phyloP scores from a whole-genome alignment of 2,888 invertebrate genomes.

The Nemotelus nigrinus region DNA sequence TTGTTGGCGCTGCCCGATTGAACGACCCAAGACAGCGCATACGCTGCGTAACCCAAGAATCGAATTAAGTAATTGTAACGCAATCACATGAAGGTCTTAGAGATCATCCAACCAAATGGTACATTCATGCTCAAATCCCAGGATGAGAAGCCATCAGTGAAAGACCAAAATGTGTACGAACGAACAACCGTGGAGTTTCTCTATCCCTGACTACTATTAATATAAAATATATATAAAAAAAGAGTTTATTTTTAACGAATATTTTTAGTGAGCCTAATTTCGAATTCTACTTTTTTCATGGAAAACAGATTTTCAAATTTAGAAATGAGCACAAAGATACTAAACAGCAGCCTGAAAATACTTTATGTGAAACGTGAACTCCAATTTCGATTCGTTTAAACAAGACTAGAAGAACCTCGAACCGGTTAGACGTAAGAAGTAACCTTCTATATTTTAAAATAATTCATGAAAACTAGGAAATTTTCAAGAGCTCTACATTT shows the following conservation, averaged over 20 bases:
- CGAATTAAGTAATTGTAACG: slow-evolving; percentile 42
- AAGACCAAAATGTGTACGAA: too few species aligned
- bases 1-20: too few species aligned
- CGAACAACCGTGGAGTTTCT: too few species aligned
- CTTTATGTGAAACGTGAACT: neutral
- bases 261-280: neutral
- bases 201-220: too few species aligned
- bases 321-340: neutral
- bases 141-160: too few species aligned
- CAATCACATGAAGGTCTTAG: slow-evolving; percentile 34
- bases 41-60: slow-evolving; percentile 22
- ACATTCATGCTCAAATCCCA: too few species aligned
- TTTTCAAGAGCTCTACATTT: slow-evolving; percentile 13
- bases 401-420: neutral
- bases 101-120: slow-evolving; percentile 7
- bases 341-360: neutral
- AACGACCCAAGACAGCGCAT: too few species aligned
- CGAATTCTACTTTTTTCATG: neutral
- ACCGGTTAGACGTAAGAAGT: neutral
- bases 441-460: slow-evolving; percentile 9
- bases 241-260: slow-evolving; percentile 13
- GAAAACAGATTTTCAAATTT: too few species aligned
- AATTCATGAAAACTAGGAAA: slow-evolving; percentile 9
- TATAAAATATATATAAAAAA: neutral
- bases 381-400: neutral